Percentiles rank a stretch among this genome's conserved stretches.
phyloP scores from a whole-genome alignment of 2,797 vertebrate genomes.

The Phylloscopus collybita region DNA sequence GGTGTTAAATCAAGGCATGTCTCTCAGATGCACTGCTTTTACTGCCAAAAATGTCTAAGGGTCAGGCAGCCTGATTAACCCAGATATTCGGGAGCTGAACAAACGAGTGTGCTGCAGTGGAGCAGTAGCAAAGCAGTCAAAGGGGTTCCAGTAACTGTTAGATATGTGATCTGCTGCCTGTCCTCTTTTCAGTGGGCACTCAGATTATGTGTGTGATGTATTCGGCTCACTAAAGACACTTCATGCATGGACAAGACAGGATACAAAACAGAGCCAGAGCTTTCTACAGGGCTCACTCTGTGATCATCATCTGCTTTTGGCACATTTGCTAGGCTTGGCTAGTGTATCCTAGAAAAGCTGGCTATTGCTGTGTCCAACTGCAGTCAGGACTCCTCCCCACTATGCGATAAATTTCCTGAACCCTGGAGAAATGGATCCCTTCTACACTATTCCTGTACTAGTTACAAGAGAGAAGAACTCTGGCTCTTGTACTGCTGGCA shows the following conservation, averaged over 20 bases:
- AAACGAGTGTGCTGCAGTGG: neutral
- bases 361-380: neutral
- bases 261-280: neutral
- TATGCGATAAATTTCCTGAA: neutral
- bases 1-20: conserved; percentile 42
- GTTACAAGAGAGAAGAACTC: neutral
- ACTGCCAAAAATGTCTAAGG: conserved; percentile 57
- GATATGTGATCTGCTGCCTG: neutral
- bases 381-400: neutral
- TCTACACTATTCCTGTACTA: neutral
- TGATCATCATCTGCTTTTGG: neutral
- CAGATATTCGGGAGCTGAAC: conserved; percentile 32
- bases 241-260: neutral
- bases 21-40: conserved; percentile 22
- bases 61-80: conserved; percentile 47
- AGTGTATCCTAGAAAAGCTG: neutral
- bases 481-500: neutral
- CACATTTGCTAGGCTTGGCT: neutral
- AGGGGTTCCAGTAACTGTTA: neutral
- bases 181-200: neutral
- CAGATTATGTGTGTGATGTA: neutral
- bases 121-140: conserved; percentile 2
- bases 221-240: neutral
- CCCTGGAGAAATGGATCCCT: neutral
- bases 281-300: neutral